These are phyloP conservation scores for Papilio polytes DNA, from an alignment of 1,140 invertebrate species.

Conservation along the genomic window DNA sequence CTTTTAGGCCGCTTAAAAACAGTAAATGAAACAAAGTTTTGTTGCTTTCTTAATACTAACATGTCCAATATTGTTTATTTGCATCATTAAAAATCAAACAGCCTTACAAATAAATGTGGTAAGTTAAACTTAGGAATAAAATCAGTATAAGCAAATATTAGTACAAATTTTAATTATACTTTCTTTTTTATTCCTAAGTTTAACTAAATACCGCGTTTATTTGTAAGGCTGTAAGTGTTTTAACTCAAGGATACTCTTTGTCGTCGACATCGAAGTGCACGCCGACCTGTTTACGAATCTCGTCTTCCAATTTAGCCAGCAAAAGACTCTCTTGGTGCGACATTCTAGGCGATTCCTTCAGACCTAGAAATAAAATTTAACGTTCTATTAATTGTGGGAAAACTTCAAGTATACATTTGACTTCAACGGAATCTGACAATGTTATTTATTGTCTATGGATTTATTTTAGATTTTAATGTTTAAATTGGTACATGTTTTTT, in stretches of 20 bases:
- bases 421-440: too few relatives aligned
- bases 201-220: too few relatives aligned
- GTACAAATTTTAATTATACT: too few relatives aligned
- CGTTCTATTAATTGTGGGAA: background rate
- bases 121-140: too few relatives aligned
- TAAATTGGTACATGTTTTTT: too few relatives aligned
- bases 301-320: slow-evolving; percentile 65
- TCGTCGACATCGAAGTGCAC: slow-evolving; percentile 70
- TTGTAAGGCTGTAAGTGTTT: too few relatives aligned
- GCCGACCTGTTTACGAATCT: slow-evolving; percentile 65
- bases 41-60: background rate
- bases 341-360: slow-evolving; percentile 68
- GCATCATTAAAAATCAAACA: background rate
- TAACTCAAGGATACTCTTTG: slow-evolving; percentile 54
- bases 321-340: slow-evolving; percentile 60
- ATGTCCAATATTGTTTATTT: background rate
- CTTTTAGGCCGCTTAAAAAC: background rate
- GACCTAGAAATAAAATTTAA: slow-evolving; percentile 53
- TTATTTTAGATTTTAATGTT: too few relatives aligned
- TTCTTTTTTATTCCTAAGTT: too few relatives aligned
- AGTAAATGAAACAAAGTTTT: slow-evolving; percentile 8
- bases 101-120: too few relatives aligned
- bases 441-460: too few relatives aligned
- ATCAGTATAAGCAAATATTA: too few relatives aligned
- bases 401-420: background rate